These are phyloP conservation scores for Terrapene triunguis DNA, from an alignment of 2,113 vertebrate species.

Conservation along the genomic window DNA sequence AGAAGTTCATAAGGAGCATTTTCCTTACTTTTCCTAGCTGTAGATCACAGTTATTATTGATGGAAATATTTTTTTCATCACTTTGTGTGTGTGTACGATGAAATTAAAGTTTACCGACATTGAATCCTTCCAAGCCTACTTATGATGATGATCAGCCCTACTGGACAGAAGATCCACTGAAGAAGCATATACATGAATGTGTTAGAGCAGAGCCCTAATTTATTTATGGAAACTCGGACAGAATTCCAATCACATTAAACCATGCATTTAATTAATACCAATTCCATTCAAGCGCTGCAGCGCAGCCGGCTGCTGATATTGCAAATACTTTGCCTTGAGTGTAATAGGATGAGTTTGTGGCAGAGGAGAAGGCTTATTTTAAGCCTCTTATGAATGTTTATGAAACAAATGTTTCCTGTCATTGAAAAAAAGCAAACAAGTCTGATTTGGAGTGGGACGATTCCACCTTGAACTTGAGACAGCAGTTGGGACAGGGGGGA, in stretches of 20 bases:
- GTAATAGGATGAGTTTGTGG: constrained; percentile 58
- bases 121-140: background rate
- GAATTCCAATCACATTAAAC: constrained; percentile 67
- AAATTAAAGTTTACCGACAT: background rate
- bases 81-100: background rate
- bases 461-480: constrained; percentile 52
- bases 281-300: constrained; percentile 49
- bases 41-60: background rate
- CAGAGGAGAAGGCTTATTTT: constrained; percentile 74
- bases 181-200: background rate
- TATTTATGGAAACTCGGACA: constrained; percentile 72
- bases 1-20: background rate
- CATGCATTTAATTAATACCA: constrained; percentile 68
- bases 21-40: background rate
- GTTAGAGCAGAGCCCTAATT: constrained; percentile 60
- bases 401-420: constrained; percentile 70
- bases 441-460: constrained; percentile 28
- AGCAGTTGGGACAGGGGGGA: background rate
- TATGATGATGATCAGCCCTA: background rate
- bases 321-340: constrained; percentile 59
- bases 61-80: background rate
- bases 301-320: constrained; percentile 38
- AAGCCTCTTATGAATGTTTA: constrained; percentile 77
- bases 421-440: constrained; percentile 8
- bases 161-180: background rate